Conservation (phyloP, 2,797 vertebrate species). For the Leptodactylus fallax region DNA sequence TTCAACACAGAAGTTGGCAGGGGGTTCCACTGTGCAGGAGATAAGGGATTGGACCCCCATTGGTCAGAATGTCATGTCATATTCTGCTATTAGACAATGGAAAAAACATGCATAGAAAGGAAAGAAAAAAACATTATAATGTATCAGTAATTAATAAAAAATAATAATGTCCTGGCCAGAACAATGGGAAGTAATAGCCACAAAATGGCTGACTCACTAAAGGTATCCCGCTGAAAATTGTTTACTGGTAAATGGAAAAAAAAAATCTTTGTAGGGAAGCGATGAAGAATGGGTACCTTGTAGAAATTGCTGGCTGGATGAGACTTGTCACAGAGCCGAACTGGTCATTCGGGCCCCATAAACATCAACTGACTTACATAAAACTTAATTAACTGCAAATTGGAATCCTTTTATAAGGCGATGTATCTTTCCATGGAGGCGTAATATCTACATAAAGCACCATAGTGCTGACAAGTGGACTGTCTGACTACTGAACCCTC, state of each 20-base stretch:
- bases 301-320: conserved; percentile 17
- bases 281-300: neutral
- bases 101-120: too few relatives aligned
- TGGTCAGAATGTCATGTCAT: too few relatives aligned
- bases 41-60: too few relatives aligned
- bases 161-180: too few relatives aligned
- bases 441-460: conserved; percentile 26
- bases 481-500: conserved; percentile 18
- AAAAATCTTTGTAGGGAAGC: neutral
- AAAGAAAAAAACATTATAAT: too few relatives aligned
- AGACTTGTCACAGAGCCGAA: conserved; percentile 25
- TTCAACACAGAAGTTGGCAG: too few relatives aligned
- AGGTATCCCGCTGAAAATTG: neutral
- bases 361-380: conserved; percentile 40
- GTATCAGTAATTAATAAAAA: too few relatives aligned
- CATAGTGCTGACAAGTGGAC: conserved; percentile 24
- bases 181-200: too few relatives aligned
- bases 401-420: conserved; percentile 16
- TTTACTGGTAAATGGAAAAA: neutral
- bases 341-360: conserved; percentile 31
- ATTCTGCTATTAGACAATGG: too few relatives aligned
- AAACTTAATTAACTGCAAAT: conserved; percentile 47
- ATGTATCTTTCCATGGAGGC: neutral
- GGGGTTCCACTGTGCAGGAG: too few relatives aligned
- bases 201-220: neutral